A percentile compares a stretch with the other conserved stretches of the same genome.
These are phyloP conservation scores for Lucilia cuprina DNA, from an alignment of 1,140 invertebrate species.

Conservation along the genomic window DNA sequence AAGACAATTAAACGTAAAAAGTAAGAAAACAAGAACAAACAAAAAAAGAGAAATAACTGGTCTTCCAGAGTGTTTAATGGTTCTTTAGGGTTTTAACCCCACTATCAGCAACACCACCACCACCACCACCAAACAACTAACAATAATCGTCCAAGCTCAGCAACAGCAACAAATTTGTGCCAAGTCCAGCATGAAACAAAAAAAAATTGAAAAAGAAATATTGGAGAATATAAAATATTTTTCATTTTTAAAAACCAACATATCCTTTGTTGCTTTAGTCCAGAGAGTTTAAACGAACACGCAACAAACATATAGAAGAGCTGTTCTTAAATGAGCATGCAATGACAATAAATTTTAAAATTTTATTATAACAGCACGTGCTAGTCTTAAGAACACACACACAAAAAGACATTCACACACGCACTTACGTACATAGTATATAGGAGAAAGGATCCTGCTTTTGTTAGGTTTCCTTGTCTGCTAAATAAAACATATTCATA, in stretches of 20 bases:
- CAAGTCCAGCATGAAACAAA: neutral
- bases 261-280: too few relatives aligned
- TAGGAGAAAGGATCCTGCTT: neutral
- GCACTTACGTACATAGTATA: neutral
- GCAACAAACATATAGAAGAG: neutral
- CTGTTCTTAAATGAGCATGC: neutral
- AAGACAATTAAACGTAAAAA: neutral
- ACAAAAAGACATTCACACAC: neutral
- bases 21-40: neutral
- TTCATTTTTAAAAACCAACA: too few relatives aligned
- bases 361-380: conserved; percentile 2
- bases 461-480: neutral
- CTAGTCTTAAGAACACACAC: neutral
- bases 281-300: neutral
- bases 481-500: neutral
- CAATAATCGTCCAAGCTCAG: too few relatives aligned
- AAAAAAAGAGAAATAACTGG: neutral
- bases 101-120: too few relatives aligned
- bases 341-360: conserved; percentile 4
- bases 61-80: neutral
- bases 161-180: neutral
- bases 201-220: neutral
- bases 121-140: too few relatives aligned
- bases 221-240: too few relatives aligned
- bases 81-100: neutral